Conservation (phyloP, 2,888 invertebrate genomes). For the Caenorhabditis drosophilae region DNA sequence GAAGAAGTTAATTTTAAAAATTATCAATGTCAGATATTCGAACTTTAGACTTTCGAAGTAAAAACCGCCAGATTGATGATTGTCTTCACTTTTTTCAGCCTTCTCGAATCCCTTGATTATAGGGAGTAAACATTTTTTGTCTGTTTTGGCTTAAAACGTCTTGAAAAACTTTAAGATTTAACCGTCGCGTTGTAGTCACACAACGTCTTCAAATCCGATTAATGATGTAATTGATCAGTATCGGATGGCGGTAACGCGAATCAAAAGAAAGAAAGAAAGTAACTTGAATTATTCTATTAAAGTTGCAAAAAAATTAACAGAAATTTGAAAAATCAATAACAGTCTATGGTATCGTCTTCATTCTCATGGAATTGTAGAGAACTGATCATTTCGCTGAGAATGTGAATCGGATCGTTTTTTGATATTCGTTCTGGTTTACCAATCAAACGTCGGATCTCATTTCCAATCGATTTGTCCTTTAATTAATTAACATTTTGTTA, state of each 20-base stretch:
- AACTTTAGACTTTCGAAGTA: no score
- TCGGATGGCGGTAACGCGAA: no score
- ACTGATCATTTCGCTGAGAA: slow-evolving; percentile 1
- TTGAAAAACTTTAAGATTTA: neutral
- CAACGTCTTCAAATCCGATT: no score
- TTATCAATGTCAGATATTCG: neutral
- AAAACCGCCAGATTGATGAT: neutral
- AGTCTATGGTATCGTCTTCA: slow-evolving; percentile 3
- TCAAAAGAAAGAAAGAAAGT: no score
- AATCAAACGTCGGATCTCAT: neutral
- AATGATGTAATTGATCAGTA: no score
- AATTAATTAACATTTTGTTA: neutral
- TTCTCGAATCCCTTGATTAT: neutral
- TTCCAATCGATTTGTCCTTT: slow-evolving; percentile 1
- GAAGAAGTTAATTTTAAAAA: no score
- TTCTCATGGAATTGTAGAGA: neutral
- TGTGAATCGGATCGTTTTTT: neutral
- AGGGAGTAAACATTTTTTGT: neutral
- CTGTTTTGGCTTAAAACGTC: neutral
- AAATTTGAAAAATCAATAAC: no score
- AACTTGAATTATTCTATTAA: no score
- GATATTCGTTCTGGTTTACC: neutral
- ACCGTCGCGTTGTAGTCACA: neutral
- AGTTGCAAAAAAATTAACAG: no score
- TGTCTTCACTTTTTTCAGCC: neutral